Conservation (phyloP, 1,140 invertebrate species). For the Drosophila micromelanica region DNA sequence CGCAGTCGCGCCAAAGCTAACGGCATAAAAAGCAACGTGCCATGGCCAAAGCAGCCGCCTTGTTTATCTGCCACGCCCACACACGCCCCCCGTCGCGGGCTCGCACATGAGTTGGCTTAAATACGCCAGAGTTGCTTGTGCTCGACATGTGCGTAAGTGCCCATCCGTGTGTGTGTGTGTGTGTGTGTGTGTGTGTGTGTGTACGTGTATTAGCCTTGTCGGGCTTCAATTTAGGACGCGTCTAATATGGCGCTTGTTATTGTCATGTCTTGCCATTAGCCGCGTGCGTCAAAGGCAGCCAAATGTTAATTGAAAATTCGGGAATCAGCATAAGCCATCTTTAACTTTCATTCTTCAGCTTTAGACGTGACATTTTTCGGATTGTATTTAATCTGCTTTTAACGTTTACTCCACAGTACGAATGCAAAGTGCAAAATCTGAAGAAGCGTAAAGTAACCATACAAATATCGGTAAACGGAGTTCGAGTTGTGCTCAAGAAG, state of each 20-base stretch:
- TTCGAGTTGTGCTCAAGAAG: slow-evolving; percentile 93
- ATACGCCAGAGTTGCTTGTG: slow-evolving; percentile 48
- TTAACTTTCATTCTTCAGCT: background rate
- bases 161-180: slow-evolving; percentile 4
- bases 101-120: slow-evolving; percentile 73
- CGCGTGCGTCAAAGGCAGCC: slow-evolving; percentile 57
- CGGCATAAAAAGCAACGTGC: slow-evolving; percentile 66
- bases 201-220: slow-evolving; percentile 54
- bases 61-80: slow-evolving; percentile 59
- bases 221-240: slow-evolving; percentile 46
- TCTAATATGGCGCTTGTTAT: slow-evolving; percentile 68
- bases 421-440: slow-evolving; percentile 98
- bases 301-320: slow-evolving; percentile 79
- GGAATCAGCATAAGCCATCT: slow-evolving; percentile 46
- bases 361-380: slow-evolving; percentile 20
- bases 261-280: slow-evolving; percentile 78
- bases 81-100: slow-evolving; percentile 11
- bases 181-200: slow-evolving; percentile 17
- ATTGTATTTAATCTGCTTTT: background rate
- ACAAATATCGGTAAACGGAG: slow-evolving; percentile 97
- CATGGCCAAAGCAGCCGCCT: slow-evolving; percentile 27
- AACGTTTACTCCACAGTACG: slow-evolving; percentile 89
- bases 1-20: slow-evolving; percentile 20
- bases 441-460: slow-evolving; percentile 99
- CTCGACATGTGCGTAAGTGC: background rate